A percentile compares a stretch with the other conserved stretches of the same genome.
Conservation (phyloP, 2,888 invertebrate genomes). For the Aelia acuminata region DNA sequence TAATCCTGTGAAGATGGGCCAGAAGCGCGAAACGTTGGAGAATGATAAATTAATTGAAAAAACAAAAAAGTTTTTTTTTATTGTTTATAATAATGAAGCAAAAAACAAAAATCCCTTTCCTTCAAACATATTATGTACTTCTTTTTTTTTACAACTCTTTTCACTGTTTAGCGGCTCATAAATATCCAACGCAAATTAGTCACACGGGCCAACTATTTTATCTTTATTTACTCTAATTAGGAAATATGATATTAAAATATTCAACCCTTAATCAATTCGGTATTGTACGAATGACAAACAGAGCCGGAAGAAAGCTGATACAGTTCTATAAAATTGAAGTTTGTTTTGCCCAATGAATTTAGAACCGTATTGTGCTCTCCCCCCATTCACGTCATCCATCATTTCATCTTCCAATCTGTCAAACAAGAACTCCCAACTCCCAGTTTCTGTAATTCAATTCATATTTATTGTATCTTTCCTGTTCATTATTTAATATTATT, state of each 20-base stretch:
- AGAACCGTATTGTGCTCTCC: neutral
- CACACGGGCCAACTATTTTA: no score
- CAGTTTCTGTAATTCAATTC: conserved; percentile 37
- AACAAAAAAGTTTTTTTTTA: no score
- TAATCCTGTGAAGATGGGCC: no score
- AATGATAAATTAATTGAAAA: no score
- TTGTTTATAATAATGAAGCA: no score
- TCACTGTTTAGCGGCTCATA: no score
- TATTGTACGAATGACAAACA: neutral
- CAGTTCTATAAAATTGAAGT: conserved; percentile 26
- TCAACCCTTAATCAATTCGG: neutral
- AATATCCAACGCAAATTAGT: no score
- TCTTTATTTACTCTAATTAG: no score
- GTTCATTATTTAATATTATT: conserved; percentile 33
- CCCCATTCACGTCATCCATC: neutral
- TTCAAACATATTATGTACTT: no score
- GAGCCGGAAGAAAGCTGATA: neutral
- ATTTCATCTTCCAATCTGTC: conserved; percentile 39
- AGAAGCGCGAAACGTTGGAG: no score
- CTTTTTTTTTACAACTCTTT: no score
- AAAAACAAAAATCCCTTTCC: no score
- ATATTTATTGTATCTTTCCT: conserved; percentile 38
- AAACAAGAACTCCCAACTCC: conserved; percentile 17
- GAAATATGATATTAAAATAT: neutral
- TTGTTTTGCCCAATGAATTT: conserved; percentile 14